These are phyloP conservation scores for Pelecanoides urinatrix DNA, from an alignment of 2,113 vertebrate genomes.

Conservation along the genomic window DNA sequence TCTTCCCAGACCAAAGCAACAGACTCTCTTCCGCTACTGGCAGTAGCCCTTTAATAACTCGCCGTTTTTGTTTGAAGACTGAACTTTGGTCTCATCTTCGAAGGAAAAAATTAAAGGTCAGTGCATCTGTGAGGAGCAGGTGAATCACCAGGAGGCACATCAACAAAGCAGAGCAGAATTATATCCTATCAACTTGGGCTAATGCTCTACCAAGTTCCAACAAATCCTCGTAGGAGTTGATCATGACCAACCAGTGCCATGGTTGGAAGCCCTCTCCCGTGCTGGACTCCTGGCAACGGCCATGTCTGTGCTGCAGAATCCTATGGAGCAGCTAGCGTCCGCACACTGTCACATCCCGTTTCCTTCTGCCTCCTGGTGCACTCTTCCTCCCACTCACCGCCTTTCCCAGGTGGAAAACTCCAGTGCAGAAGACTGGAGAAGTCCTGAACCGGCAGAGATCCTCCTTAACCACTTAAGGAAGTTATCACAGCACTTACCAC, in stretches of 20 bases:
- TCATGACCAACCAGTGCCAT: not conserved
- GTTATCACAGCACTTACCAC: not conserved
- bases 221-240: not conserved
- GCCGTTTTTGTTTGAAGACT: rapidly evolving
- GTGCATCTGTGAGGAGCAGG: not conserved
- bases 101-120: not conserved
- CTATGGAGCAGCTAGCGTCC: not conserved
- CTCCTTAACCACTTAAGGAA: not conserved
- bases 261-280: not conserved
- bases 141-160: not conserved
- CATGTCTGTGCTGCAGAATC: not conserved
- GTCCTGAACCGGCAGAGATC: not conserved
- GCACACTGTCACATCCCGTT: not conserved
- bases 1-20: not conserved
- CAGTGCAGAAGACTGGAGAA: not conserved
- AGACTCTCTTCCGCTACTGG: not conserved
- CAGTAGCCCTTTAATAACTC: not conserved
- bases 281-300: not conserved
- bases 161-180: not conserved
- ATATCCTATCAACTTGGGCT: not conserved
- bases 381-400: not conserved
- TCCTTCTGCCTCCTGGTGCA: not conserved
- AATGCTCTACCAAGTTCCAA: not conserved
- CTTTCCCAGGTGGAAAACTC: not conserved
- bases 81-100: not conserved